Conservation (phyloP, 1,140 invertebrate species). For the Cydia fagiglandana region DNA sequence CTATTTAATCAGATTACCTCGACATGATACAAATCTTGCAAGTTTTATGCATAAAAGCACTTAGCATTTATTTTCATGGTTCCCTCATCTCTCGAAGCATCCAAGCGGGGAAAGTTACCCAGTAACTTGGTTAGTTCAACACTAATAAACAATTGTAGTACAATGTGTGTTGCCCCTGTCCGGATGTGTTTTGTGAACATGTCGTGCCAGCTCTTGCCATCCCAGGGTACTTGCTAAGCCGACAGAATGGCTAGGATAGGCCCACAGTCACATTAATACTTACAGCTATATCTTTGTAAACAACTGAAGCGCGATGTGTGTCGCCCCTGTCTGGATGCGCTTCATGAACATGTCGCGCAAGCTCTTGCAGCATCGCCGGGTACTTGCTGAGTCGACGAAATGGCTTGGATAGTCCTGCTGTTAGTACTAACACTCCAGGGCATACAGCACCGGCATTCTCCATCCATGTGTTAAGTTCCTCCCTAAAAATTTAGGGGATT, state of each 20-base stretch:
- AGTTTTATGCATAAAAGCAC: too few species aligned
- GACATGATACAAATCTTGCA: too few species aligned
- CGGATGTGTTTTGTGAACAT: slow-evolving; percentile 96
- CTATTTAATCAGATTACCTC: too few species aligned
- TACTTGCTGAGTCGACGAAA: slow-evolving; percentile 98
- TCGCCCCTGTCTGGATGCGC: slow-evolving; percentile 97
- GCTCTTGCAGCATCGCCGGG: slow-evolving; percentile 94
- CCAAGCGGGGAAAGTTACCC: too few species aligned
- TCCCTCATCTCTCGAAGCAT: too few species aligned
- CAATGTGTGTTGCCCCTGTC: slow-evolving; percentile 98
- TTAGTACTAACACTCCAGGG: slow-evolving; percentile 93
- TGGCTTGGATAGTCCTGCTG: slow-evolving; percentile 95
- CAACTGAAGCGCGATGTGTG: slow-evolving; percentile 94
- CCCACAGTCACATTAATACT: slow-evolving; percentile 60
- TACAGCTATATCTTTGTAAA: slow-evolving; percentile 97
- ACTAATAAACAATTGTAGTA: slow-evolving; percentile 90
- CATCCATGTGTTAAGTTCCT: slow-evolving; percentile 93
- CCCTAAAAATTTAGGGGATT: slow-evolving; percentile 79
- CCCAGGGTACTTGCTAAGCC: slow-evolving; percentile 96
- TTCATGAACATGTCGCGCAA: slow-evolving; percentile 97
- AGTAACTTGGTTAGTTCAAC: too few species aligned
- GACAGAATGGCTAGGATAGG: slow-evolving; percentile 91
- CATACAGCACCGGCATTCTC: slow-evolving; percentile 89
- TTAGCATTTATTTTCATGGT: too few species aligned
- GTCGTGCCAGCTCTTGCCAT: slow-evolving; percentile 96